Conservation (phyloP, 2,113 vertebrate species). For the Azemiops feae region DNA sequence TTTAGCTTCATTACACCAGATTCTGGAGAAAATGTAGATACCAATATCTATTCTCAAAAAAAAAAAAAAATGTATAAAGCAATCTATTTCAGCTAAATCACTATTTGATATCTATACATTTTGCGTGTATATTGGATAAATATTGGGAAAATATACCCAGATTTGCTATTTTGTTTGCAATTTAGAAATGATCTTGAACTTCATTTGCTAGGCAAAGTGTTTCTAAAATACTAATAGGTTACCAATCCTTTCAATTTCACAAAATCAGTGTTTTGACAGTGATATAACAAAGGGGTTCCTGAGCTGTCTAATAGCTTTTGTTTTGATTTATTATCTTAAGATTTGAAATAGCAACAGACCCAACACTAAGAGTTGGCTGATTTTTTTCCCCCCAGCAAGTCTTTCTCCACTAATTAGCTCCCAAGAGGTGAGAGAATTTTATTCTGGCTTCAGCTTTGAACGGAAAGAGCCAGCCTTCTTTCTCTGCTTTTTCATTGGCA, state of each 20-base stretch:
- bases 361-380: slow-evolving; percentile 41
- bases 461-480: slow-evolving; percentile 43
- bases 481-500: slow-evolving; percentile 28
- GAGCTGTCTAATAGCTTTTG: slow-evolving; percentile 47
- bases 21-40: background rate
- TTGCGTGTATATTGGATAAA: slow-evolving; percentile 27
- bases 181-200: background rate
- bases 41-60: background rate
- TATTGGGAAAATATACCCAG: background rate
- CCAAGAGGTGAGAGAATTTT: slow-evolving; percentile 59
- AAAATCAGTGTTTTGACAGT: slow-evolving; percentile 28
- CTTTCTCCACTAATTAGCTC: slow-evolving; percentile 63
- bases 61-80: accelerated
- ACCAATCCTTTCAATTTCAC: slow-evolving; percentile 13
- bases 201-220: slow-evolving; percentile 1
- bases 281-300: slow-evolving; percentile 23
- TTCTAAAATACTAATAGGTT: slow-evolving; percentile 31
- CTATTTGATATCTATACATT: background rate
- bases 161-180: accelerated
- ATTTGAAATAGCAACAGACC: slow-evolving; percentile 49
- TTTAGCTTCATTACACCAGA: slow-evolving; percentile 1
- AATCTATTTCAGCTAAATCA: accelerated
- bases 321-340: slow-evolving; percentile 33
- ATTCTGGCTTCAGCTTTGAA: slow-evolving; percentile 59
- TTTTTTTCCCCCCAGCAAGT: slow-evolving; percentile 25